Evolutionary conservation across 2,113 vertebrate genomes (phyloP).

Genomic region (Syrmaticus mikado): DNA sequence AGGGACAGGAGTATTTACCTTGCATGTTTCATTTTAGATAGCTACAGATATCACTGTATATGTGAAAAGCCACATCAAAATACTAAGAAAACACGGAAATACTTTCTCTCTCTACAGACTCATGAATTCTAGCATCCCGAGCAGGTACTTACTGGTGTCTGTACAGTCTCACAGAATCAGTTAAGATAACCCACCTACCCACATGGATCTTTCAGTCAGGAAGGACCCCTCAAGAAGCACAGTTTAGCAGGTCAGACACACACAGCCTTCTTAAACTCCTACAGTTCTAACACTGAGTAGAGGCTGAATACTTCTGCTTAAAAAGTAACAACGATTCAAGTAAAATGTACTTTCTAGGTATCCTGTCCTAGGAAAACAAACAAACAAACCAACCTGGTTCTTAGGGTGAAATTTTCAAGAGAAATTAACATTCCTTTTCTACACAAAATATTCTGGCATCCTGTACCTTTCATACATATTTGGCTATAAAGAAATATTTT

Average conservation of each 20-base stretch:
- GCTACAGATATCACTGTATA: not conserved
- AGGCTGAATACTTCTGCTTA: not conserved
- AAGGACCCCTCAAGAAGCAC: not conserved
- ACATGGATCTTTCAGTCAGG: not conserved
- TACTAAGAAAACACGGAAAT: not conserved
- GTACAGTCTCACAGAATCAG: not conserved
- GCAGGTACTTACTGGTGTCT: not conserved
- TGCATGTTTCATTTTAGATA: not conserved
- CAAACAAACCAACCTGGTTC: not conserved
- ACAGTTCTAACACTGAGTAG: not conserved
- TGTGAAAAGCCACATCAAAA: not conserved
- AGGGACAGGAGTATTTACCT: not conserved
- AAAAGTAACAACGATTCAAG: not conserved
- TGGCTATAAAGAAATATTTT: not conserved
- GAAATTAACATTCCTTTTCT: not conserved
- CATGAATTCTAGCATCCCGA: not conserved
- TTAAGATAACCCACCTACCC: not conserved
- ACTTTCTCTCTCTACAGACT: not conserved
- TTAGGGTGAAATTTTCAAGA: not conserved
- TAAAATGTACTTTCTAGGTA: not conserved
- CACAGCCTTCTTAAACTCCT: not conserved
- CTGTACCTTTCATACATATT: not conserved
- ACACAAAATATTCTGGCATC: not conserved
- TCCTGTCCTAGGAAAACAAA: not conserved
- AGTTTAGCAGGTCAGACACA: not conserved